Conservation (phyloP, 2,113 vertebrate genomes). For the Phaetusa simplex region DNA sequence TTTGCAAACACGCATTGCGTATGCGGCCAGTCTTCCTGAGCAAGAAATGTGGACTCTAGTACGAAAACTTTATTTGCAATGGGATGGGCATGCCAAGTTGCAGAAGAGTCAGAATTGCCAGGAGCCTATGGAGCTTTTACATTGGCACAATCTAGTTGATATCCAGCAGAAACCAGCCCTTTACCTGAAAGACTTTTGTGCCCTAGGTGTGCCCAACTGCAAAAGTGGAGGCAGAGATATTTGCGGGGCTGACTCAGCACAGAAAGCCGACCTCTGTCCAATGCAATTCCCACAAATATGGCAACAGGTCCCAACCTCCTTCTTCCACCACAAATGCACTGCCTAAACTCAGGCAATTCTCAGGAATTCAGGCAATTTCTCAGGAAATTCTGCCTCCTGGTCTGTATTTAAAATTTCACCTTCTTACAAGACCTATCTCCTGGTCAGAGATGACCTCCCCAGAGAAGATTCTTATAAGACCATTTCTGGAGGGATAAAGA, state of each 20-base stretch:
- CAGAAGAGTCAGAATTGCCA: neutral
- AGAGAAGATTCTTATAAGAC: neutral
- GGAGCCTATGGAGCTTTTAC: neutral
- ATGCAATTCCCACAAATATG: neutral
- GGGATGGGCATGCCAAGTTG: fast-evolving
- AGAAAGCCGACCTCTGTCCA: neutral
- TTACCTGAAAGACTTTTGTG: neutral
- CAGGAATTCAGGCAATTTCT: neutral
- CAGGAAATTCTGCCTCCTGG: neutral
- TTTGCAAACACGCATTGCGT: neutral
- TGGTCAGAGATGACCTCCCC: neutral
- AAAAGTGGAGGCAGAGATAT: neutral
- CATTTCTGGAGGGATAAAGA: neutral
- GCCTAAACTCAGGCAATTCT: neutral
- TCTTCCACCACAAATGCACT: neutral
- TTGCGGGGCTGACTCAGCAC: neutral
- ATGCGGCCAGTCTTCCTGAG: neutral
- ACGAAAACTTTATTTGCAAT: neutral
- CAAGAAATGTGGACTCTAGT: neutral
- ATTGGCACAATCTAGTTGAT: neutral
- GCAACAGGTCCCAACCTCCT: neutral
- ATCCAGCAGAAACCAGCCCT: neutral
- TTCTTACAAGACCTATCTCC: neutral
- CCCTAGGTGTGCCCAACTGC: neutral
- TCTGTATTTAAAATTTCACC: neutral